Percentiles rank a stretch among this genome's conserved stretches.
These are phyloP conservation scores for Falcaria lacertinaria DNA, from an alignment of 2,888 invertebrate species.

Conservation along the genomic window DNA sequence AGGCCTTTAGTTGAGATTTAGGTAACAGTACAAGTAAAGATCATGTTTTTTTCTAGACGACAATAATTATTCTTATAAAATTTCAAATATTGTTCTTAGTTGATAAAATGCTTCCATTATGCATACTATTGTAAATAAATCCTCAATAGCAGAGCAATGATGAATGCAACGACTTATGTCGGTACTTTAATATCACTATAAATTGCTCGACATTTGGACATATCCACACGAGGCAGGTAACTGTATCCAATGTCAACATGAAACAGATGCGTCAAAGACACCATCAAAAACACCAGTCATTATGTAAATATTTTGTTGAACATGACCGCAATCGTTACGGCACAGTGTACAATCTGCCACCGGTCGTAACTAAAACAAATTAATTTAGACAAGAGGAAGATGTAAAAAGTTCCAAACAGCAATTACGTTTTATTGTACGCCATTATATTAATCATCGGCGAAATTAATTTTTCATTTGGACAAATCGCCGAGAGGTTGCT, in stretches of 20 bases:
- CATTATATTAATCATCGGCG: slow-evolving; percentile 78
- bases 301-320: slow-evolving; percentile 1
- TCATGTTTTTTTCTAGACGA: too few species aligned
- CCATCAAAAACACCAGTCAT: not conserved
- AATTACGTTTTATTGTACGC: slow-evolving; percentile 73
- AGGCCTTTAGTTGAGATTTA: not conserved
- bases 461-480: slow-evolving; percentile 79
- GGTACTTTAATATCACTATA: too few species aligned
- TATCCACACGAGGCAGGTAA: too few species aligned
- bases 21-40: too few species aligned
- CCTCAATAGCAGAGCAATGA: too few species aligned
- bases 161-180: too few species aligned
- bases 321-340: slow-evolving; percentile 4
- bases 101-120: too few species aligned
- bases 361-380: slow-evolving; percentile 57
- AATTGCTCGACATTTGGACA: too few species aligned
- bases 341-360: slow-evolving; percentile 28
- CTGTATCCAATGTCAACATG: too few species aligned
- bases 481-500: slow-evolving; percentile 69
- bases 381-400: slow-evolving; percentile 76
- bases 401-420: slow-evolving; percentile 78
- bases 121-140: too few species aligned
- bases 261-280: not conserved
- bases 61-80: too few species aligned
- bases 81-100: too few species aligned